phyloP scores from a whole-genome alignment of 2,797 vertebrate species.

The Aulostomus chinensis region DNA sequence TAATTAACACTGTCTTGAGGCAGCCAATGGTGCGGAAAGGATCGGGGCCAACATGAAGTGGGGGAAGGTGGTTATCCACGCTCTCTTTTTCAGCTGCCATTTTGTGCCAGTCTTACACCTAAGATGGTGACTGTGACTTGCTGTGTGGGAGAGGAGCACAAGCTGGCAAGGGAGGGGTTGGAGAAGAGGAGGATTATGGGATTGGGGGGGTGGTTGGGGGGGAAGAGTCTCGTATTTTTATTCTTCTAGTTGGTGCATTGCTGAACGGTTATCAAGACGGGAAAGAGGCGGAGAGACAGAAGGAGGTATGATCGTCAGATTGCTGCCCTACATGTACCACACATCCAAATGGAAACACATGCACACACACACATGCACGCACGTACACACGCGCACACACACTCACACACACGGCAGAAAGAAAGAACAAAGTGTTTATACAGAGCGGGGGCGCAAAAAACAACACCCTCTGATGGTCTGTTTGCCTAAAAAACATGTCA shows the following conservation, averaged over 20 bases:
- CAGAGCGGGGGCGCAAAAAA: conserved; percentile 25
- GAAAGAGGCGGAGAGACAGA: conserved; percentile 32
- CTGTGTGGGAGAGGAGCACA: conserved; percentile 70
- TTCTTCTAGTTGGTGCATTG: conserved; percentile 53
- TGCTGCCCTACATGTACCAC: conserved; percentile 55
- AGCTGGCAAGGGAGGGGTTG: conserved; percentile 73
- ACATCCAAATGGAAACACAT: conserved; percentile 12
- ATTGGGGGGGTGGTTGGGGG: conserved; percentile 71
- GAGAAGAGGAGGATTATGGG: conserved; percentile 72
- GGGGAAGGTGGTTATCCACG: conserved; percentile 61
- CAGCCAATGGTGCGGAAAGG: conserved; percentile 68
- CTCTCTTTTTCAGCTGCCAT: conserved; percentile 74
- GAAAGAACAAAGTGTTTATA: conserved; percentile 51
- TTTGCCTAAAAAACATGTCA: conserved; percentile 46
- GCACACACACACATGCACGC: conserved; percentile 29
- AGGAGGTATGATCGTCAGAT: conserved; percentile 57
- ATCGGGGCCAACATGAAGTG: conserved; percentile 55
- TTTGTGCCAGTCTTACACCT: conserved; percentile 81
- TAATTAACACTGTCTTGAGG: conserved; percentile 81
- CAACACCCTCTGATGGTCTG: conserved; percentile 45
- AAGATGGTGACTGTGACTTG: conserved; percentile 82
- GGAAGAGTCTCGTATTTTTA: conserved; percentile 69
- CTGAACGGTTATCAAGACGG: conserved; percentile 50
- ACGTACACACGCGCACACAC: conserved; percentile 21
- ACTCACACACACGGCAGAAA: conserved; percentile 9